Conservation (phyloP, 2,888 invertebrate species). For the Drosophila pegasa region DNA sequence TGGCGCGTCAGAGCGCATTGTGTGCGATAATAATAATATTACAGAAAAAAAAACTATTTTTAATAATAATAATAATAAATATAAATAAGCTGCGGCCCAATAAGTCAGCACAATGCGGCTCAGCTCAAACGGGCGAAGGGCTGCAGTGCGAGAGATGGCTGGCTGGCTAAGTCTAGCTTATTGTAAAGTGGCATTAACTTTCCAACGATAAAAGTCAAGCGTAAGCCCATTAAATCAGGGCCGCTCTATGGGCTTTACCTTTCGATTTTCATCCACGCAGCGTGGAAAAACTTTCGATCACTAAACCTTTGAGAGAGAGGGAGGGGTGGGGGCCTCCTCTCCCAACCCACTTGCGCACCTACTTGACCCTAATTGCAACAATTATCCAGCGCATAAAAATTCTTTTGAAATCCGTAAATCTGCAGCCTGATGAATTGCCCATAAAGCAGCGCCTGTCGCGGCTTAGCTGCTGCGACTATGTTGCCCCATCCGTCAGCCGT, state of each 20-base stretch:
- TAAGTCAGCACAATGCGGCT: conserved; percentile 66
- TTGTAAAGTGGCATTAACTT: conserved; percentile 44
- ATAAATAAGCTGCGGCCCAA: conserved; percentile 68
- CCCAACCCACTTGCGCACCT: too few species aligned
- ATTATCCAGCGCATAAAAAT: conserved; percentile 5
- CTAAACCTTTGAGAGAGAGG: conserved; percentile 3
- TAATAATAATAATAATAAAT: conserved; percentile 43
- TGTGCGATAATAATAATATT: conserved; percentile 33
- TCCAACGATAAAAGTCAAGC: conserved; percentile 50
- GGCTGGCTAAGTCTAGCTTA: conserved; percentile 20
- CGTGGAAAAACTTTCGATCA: conserved; percentile 4
- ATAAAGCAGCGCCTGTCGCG: not conserved
- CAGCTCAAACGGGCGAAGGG: conserved; percentile 13
- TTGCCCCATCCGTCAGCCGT: conserved; percentile 24
- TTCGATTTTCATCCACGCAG: conserved; percentile 33
- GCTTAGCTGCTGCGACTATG: conserved; percentile 7
- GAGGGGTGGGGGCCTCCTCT: too few species aligned
- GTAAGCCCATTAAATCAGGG: conserved; percentile 38
- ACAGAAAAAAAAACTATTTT: conserved; percentile 24
- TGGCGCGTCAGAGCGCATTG: conserved; percentile 33
- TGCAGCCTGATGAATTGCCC: not conserved
- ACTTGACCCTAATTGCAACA: conserved; percentile 16
- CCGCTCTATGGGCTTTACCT: conserved; percentile 36
- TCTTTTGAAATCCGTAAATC: conserved; percentile 4
- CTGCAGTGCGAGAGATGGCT: not conserved